These are phyloP conservation scores for Scolopax rusticola DNA, from an alignment of 2,797 vertebrate genomes.

Conservation along the genomic window DNA sequence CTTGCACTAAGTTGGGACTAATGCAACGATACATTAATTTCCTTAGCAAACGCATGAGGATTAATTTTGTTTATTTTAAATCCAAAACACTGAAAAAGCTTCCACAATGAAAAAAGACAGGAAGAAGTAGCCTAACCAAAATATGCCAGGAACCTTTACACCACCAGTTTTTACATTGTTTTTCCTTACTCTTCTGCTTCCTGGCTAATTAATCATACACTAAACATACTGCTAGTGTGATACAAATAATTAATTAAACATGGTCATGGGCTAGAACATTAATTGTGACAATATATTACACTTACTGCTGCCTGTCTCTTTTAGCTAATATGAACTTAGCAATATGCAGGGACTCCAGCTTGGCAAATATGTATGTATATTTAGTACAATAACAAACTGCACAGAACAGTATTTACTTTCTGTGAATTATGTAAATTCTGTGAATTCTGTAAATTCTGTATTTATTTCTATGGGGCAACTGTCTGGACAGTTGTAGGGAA, in stretches of 20 bases:
- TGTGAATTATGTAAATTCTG: too few species aligned
- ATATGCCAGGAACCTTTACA: not conserved
- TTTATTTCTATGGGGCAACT: not conserved
- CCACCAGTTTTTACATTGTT: not conserved
- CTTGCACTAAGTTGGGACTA: not conserved
- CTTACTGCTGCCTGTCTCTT: slow-evolving; percentile 29
- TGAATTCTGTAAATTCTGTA: too few species aligned
- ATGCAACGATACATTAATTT: not conserved
- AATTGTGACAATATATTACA: slow-evolving; percentile 44
- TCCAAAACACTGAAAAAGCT: not conserved
- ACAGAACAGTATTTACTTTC: not conserved
- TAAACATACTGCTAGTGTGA: slow-evolving; percentile 43
- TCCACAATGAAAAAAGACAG: not conserved
- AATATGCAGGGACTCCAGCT: not conserved
- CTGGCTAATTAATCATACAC: slow-evolving; percentile 48
- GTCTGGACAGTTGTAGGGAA: not conserved
- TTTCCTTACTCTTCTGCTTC: slow-evolving; percentile 20
- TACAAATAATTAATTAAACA: slow-evolving; percentile 68
- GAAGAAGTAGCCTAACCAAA: not conserved
- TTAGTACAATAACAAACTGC: not conserved
- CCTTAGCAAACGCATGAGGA: not conserved
- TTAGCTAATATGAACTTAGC: not conserved
- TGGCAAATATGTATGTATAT: not conserved
- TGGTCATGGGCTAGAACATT: slow-evolving; percentile 43
- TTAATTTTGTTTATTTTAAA: not conserved